Conservation (phyloP, 1,140 invertebrate species). For the Ceratina australensis region DNA sequence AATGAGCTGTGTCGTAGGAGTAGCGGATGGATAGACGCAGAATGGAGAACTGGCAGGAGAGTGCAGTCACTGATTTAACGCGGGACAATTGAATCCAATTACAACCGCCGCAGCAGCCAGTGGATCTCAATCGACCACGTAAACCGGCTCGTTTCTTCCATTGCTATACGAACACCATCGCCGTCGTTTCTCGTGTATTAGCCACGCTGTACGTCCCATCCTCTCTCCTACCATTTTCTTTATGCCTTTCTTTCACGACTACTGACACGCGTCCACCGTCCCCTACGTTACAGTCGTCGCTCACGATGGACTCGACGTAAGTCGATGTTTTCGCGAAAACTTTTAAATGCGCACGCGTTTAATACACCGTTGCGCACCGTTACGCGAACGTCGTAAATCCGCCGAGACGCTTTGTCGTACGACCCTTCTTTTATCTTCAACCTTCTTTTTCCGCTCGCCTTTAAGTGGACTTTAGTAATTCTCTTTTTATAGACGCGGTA, state of each 20-base stretch:
- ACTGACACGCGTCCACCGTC: not conserved
- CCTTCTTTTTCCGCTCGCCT: not conserved
- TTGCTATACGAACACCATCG: constrained; percentile 29
- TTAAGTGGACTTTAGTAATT: not conserved
- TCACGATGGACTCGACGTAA: not conserved
- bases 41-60: constrained; percentile 67
- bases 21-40: constrained; percentile 70
- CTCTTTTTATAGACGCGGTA: not conserved
- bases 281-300: not conserved
- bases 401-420: not conserved
- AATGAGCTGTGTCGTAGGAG: constrained; percentile 71
- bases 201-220: constrained; percentile 6
- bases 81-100: constrained; percentile 80
- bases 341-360: constrained; percentile 27
- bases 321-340: constrained; percentile 5
- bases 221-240: not conserved
- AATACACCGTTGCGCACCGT: constrained; percentile 9
- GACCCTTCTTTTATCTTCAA: not conserved
- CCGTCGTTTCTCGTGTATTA: constrained; percentile 16
- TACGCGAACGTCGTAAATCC: constrained; percentile 10
- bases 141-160: constrained; percentile 53
- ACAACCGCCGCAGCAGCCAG: constrained; percentile 73
- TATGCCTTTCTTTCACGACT: not conserved
- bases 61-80: constrained; percentile 79
- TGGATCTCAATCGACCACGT: constrained; percentile 63